Conservation (phyloP, 2,797 vertebrate genomes). For the Catamblyrhynchus diadema region DNA sequence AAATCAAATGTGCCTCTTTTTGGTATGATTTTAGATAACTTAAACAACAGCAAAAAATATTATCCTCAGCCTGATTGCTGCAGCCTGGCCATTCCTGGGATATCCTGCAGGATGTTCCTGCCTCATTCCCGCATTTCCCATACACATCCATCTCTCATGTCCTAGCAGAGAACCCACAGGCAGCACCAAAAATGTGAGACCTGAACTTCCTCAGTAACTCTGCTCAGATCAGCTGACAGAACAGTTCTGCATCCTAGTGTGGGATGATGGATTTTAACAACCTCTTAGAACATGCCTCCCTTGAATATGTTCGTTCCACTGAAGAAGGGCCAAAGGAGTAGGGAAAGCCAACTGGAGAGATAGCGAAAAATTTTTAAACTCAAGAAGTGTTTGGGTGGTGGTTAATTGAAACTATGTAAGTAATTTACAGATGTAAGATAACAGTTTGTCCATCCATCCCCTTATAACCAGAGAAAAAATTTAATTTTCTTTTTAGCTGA, state of each 20-base stretch:
- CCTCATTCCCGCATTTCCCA: background rate
- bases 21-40: background rate
- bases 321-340: background rate
- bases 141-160: background rate
- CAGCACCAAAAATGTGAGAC: background rate
- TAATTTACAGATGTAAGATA: background rate
- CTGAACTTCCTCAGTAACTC: background rate
- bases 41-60: background rate
- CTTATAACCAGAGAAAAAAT: background rate
- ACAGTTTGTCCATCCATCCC: background rate
- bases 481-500: background rate
- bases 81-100: background rate
- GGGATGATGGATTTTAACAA: background rate
- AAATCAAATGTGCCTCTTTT: background rate
- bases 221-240: background rate
- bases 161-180: background rate
- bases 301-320: background rate
- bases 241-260: background rate
- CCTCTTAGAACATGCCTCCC: background rate
- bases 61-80: background rate
- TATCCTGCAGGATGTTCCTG: constrained; percentile 39
- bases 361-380: background rate
- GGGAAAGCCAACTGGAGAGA: background rate
- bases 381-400: background rate
- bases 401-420: background rate